Evolutionary conservation across 2,888 invertebrate species (phyloP), one percentile per base, ranked within the genome.

Genomic region (Synergus japonicus): DNA sequence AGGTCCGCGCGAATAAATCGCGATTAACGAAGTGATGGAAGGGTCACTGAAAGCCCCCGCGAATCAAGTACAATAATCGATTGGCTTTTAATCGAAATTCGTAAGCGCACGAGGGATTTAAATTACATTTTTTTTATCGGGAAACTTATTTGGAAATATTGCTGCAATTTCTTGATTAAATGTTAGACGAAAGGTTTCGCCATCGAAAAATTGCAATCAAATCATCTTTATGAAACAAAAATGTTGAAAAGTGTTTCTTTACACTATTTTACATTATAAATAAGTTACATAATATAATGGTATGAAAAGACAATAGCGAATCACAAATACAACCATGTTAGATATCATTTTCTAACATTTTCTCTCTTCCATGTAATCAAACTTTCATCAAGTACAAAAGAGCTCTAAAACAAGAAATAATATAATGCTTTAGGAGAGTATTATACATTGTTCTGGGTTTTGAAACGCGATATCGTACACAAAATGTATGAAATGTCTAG

Each of bases 1-100:
- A 73, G 64, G 64, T 63, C 65, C 69, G 76, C 65, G 66, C 81
- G 73, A 80, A 81, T 82, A 82, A 84, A 82, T 84, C 81, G 84
- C 79, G 66, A 84, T 84, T 82, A 83, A 84, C 77, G 76, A 82
- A 81, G 18, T 60, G 44, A 76, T 63, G 63, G 22, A 58, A 46
- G 44, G 29, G 15, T 22, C 76, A 44, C 22, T 76, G 15, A 44
- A 63, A 60, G 7, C 43, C 13, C 18, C 13, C 58, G n/a, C 41
- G n/a, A 18, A 49, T 78, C 58, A 64, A 29, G 22, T 78, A 66
- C 58, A 44, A 18, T 67, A 43, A 37, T 49, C 29, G 54, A 22
- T 49, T 78, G 13, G 54, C 54, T 44, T 78, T 78, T 60, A 49
- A 22, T 67, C 58, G 66, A 46, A 64, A 37, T 54, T 49, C 49